Base-by-base conservation (phyloP, 2,888 invertebrate species). In the Heteromurus nitidus region DNA sequence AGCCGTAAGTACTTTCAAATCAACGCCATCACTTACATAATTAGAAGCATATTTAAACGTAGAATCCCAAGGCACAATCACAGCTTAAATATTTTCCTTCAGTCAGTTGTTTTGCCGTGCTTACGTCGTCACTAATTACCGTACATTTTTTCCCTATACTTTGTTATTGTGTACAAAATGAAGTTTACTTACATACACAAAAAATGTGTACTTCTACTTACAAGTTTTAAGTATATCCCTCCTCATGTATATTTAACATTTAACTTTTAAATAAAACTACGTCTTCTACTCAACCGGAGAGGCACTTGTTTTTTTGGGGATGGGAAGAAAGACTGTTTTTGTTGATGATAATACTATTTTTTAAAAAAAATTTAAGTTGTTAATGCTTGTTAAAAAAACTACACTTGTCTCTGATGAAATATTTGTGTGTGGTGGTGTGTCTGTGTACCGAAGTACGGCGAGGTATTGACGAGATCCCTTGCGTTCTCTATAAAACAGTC, bases 281-380 rank as follows among this genome's bases (percentile, higher is more conserved):
- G 13, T 36, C 36, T n/a, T 36, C 36, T 36, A 13, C 5, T 36
- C 5, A 9, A 36, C 50, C 20, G 50, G 50, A 50, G 18, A 50
- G 50, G 50, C 50, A 50, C 50, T 50, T 50, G 50, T 20, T 36
- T 36, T 36, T 36, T 36, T n/a, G n/a, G n/a, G n/a, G n/a, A 36
- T 36, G 36, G 13, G 50, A 20, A 36, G 13, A 50, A 50, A 50
- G 50, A 50, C n/a, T n/a, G 44, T 2, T 44, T 44, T 44, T 2
- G 5, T n/a, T 47, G 7, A 11, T n/a, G n/a, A 47, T 3, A 9
- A 20, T 50, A 20, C 20, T 50, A 7, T 47, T 3, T 47, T 47
- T n/a, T n/a, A n/a, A n/a, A n/a, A n/a, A n/a, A n/a, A n/a, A n/a
- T n/a, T n/a, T 47, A 3, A 50, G 16, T 50, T 20, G 20, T 36